phyloP scores from a whole-genome alignment of 2,888 invertebrate species.

The Parasteatoda lunata region DNA sequence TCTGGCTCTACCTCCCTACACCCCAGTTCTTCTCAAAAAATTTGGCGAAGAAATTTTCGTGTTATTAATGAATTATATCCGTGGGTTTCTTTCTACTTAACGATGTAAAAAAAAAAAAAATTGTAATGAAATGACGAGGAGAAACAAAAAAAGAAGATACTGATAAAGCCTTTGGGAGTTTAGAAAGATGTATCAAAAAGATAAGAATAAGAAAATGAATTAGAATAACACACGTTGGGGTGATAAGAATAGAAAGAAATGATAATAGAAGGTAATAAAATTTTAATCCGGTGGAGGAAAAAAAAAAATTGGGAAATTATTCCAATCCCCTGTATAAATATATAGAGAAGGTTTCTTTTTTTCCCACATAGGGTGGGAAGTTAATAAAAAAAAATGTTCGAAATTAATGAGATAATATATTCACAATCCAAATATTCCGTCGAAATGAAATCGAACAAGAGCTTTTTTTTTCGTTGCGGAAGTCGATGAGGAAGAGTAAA shows the following conservation, averaged over 20 bases:
- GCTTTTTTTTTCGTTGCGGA: no score
- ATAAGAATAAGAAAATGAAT: conserved; percentile 55
- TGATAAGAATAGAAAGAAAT: conserved; percentile 45
- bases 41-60: conserved; percentile 31
- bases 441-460: background rate
- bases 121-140: background rate
- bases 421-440: background rate
- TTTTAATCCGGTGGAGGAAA: conserved; percentile 15
- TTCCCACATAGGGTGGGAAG: background rate
- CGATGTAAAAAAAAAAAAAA: background rate
- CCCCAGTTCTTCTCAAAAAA: conserved; percentile 23
- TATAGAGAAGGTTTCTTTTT: background rate
- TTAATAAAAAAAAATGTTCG: background rate
- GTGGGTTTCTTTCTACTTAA: conserved; percentile 3
- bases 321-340: background rate
- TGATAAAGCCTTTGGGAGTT: conserved; percentile 38
- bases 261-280: conserved; percentile 66
- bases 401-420: background rate
- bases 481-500: no score
- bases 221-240: conserved; percentile 45
- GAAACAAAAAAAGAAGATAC: conserved; percentile 10
- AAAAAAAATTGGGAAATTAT: background rate
- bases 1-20: background rate
- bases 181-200: conserved; percentile 26
- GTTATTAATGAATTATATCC: conserved; percentile 67